Evolutionary conservation across 2,113 vertebrate species (phyloP).

Genomic region (Dicrurus megarhynchus): DNA sequence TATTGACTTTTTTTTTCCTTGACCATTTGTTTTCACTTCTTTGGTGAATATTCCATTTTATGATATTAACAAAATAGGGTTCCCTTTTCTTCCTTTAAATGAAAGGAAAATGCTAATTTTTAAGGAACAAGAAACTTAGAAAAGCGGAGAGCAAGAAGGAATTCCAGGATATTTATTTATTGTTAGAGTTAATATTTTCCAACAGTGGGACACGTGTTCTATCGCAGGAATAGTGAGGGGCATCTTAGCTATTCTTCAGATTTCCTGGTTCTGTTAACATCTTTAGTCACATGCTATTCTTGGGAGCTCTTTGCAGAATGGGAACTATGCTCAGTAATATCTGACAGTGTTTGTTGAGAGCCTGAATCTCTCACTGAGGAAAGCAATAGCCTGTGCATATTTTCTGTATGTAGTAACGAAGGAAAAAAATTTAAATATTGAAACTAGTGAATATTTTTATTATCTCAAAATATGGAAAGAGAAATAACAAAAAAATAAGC

Average conservation of each 20-base stretch:
- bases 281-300: neutral
- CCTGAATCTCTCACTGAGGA: neutral
- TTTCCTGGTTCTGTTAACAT: neutral
- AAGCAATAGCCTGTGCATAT: neutral
- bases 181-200: neutral
- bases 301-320: neutral
- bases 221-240: neutral
- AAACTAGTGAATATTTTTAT: neutral
- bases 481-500: neutral
- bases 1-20: neutral
- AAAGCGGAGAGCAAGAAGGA: neutral
- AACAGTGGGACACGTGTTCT: neutral
- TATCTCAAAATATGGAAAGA: neutral
- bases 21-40: neutral
- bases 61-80: neutral
- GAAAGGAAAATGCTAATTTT: neutral
- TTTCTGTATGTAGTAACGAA: neutral
- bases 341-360: neutral
- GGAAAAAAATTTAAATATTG: neutral
- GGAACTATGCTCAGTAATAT: neutral
- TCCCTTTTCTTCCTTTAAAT: neutral
- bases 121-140: neutral
- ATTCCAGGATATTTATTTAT: neutral
- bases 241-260: neutral
- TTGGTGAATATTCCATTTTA: neutral